Evolutionary conservation across 2,113 vertebrate species (phyloP).

Genomic region (Puntigrus tetrazona): DNA sequence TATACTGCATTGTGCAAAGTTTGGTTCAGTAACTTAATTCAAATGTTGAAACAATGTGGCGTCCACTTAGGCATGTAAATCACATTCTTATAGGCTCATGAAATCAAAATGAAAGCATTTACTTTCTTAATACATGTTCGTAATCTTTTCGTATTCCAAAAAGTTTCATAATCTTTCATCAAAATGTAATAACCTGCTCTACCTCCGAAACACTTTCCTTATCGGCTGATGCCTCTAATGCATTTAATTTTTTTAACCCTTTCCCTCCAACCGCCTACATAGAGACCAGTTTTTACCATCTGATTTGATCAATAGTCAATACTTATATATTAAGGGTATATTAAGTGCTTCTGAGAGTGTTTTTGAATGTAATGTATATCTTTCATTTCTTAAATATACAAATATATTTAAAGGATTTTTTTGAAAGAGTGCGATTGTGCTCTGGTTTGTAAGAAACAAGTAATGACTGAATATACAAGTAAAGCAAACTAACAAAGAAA

Average conservation of each 20-base stretch:
- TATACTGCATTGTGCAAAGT: constrained; percentile 57
- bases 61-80: constrained; percentile 3
- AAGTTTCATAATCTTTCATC: not conserved
- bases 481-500: too few relatives aligned
- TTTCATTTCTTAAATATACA: too few relatives aligned
- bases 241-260: not conserved
- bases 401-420: too few relatives aligned
- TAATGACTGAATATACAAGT: too few relatives aligned
- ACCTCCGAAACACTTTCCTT: not conserved
- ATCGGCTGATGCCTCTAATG: not conserved
- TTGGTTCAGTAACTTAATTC: constrained; percentile 67
- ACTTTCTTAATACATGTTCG: not conserved
- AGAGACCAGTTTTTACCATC: not conserved
- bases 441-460: too few relatives aligned
- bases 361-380: not conserved
- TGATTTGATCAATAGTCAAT: not conserved
- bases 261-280: not conserved
- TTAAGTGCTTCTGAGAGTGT: not conserved
- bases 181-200: not conserved
- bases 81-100: not conserved
- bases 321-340: not conserved
- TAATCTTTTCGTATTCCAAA: not conserved
- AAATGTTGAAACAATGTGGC: constrained; percentile 49
- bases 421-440: too few relatives aligned
- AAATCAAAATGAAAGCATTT: constrained; percentile 8